Evolutionary conservation across 2,797 vertebrate species (phyloP).

Genomic region (Intellagama lesueurii): DNA sequence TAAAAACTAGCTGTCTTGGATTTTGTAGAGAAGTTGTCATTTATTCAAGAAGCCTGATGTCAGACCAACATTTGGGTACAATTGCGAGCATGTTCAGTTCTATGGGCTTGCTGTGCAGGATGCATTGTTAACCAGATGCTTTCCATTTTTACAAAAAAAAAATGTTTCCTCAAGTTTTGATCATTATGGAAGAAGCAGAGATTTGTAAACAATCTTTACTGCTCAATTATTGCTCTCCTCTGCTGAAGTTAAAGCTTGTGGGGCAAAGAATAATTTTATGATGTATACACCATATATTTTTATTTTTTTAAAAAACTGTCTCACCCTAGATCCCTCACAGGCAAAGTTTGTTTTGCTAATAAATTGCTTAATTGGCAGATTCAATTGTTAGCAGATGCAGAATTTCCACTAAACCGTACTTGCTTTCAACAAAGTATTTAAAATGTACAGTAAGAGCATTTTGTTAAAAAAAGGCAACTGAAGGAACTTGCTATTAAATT

Average conservation of each 20-base stretch:
- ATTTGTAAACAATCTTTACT: constrained; percentile 43
- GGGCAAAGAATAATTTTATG: constrained; percentile 40
- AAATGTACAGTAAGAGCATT: not conserved
- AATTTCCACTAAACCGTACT: not conserved
- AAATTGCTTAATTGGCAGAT: not conserved
- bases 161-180: constrained; percentile 30
- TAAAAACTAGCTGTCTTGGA: not conserved
- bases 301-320: constrained; percentile 3
- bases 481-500: not conserved
- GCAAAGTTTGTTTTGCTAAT: constrained; percentile 33
- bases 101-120: not conserved
- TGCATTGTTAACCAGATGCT: constrained; percentile 34
- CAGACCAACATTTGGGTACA: not conserved
- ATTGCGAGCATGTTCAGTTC: not conserved
- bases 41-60: not conserved
- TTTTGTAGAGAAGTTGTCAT: not conserved
- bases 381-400: constrained; percentile 7
- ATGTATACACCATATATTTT: not conserved
- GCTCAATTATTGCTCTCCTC: constrained; percentile 21
- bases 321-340: not conserved
- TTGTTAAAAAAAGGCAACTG: fast-evolving
- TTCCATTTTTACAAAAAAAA: constrained; percentile 4
- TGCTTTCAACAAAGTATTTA: not conserved
- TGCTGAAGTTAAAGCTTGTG: constrained; percentile 18
- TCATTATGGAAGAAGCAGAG: constrained; percentile 2